These are phyloP conservation scores for Achlya flavicornis DNA, from an alignment of 2,888 invertebrate species.

Conservation along the genomic window DNA sequence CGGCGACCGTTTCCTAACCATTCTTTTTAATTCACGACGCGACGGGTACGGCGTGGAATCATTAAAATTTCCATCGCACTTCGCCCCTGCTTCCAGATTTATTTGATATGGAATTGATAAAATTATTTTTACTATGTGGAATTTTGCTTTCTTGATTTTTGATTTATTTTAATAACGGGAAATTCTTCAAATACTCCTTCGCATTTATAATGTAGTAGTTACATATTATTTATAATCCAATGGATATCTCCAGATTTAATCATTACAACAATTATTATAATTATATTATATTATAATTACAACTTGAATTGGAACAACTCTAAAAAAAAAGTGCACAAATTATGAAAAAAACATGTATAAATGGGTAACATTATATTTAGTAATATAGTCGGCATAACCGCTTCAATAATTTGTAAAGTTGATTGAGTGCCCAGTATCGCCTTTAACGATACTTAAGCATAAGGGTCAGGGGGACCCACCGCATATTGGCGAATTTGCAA, in stretches of 20 bases:
- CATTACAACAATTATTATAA: no score
- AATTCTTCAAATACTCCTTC: no score
- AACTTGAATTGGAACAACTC: no score
- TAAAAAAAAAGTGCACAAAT: no score
- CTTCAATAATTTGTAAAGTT: background rate
- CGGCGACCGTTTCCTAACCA: conserved; percentile 66
- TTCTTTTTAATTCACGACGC: conserved; percentile 76
- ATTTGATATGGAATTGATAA: conserved; percentile 51
- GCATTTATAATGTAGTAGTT: no score
- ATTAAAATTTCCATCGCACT: conserved; percentile 72
- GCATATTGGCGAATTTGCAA: conserved; percentile 8
- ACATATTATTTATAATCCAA: no score
- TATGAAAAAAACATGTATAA: background rate
- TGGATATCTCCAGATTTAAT: no score
- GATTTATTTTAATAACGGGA: no score
- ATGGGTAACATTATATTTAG: background rate
- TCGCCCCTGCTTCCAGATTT: conserved; percentile 55
- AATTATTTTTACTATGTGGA: conserved; percentile 34
- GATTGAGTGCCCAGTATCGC: background rate
- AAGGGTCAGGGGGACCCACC: background rate
- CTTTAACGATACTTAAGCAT: background rate
- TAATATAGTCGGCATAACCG: conserved; percentile 34
- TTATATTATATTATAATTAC: no score
- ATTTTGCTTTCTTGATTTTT: background rate
- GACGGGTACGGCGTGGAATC: conserved; percentile 65